Percentiles rank a stretch among this genome's conserved stretches.
phyloP scores from a whole-genome alignment of 2,797 vertebrate genomes.

The Neosilurus mollespiculum region DNA sequence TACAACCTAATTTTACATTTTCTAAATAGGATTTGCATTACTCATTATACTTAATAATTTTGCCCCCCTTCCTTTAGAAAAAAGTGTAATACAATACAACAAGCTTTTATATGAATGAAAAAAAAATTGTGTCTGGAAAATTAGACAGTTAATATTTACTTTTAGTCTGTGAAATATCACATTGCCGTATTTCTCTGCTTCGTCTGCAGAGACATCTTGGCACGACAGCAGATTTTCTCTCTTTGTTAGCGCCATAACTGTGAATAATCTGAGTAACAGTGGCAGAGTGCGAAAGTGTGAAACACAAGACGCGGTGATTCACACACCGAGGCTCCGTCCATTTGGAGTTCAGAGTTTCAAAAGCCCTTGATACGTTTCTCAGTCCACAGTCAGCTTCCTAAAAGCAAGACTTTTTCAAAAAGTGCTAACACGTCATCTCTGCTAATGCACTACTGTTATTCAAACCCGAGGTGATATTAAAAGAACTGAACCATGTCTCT shows the following conservation, averaged over 20 bases:
- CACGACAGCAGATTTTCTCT: conserved; percentile 47
- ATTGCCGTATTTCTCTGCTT: conserved; percentile 25
- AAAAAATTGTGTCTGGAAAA: not conserved
- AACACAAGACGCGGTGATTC: conserved; percentile 44
- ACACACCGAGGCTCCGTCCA: conserved; percentile 35
- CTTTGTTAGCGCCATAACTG: conserved; percentile 51
- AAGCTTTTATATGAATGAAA: not conserved
- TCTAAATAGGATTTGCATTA: conserved; percentile 38
- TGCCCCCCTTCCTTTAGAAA: not conserved
- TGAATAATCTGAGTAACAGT: conserved; percentile 59
- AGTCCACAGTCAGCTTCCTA: not conserved
- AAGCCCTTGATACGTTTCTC: conserved; percentile 24
- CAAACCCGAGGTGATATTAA: not conserved
- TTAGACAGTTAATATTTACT: not conserved
- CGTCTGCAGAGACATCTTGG: conserved; percentile 24
- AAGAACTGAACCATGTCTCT: not conserved
- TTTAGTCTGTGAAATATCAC: conserved; percentile 20
- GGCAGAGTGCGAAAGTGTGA: conserved; percentile 55
- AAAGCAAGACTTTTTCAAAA: not conserved
- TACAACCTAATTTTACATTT: not conserved
- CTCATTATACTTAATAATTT: conserved; percentile 53
- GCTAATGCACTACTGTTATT: not conserved
- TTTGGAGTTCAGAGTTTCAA: conserved; percentile 23
- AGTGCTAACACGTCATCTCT: not conserved
- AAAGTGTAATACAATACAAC: not conserved